Percentiles rank a stretch among this genome's conserved stretches.
phyloP scores from a whole-genome alignment of 2,888 invertebrate genomes.

The Phaedon cochleariae region DNA sequence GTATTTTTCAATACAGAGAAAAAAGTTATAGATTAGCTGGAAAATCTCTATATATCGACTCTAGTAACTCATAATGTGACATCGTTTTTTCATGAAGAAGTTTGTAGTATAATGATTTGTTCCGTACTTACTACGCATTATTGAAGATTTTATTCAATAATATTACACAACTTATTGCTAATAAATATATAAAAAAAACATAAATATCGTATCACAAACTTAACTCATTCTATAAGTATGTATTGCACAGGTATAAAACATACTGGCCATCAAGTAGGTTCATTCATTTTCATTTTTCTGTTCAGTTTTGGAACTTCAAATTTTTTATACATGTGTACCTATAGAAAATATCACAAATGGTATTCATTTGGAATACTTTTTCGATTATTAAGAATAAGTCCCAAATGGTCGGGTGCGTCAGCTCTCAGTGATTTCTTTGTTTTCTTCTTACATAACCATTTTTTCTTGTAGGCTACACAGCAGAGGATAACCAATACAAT shows the following conservation, averaged over 20 bases:
- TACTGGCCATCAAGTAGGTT: no score
- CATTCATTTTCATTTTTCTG: no score
- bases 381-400: background rate
- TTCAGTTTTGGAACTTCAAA: no score
- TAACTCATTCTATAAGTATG: background rate
- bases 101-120: no score
- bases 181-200: background rate
- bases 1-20: no score
- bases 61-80: no score
- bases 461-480: background rate
- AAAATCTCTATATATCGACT: no score
- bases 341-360: slow-evolving; percentile 15
- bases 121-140: no score
- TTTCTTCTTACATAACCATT: background rate
- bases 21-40: no score
- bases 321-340: no score
- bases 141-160: background rate
- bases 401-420: background rate
- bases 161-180: background rate
- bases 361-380: slow-evolving; percentile 22
- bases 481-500: slow-evolving; percentile 11
- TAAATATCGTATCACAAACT: background rate
- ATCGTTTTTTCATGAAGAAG: no score
- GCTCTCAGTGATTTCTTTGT: background rate
- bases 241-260: background rate